Base-by-base conservation (phyloP, 2,888 invertebrate genomes). In the Mellilla xanthometata region DNA sequence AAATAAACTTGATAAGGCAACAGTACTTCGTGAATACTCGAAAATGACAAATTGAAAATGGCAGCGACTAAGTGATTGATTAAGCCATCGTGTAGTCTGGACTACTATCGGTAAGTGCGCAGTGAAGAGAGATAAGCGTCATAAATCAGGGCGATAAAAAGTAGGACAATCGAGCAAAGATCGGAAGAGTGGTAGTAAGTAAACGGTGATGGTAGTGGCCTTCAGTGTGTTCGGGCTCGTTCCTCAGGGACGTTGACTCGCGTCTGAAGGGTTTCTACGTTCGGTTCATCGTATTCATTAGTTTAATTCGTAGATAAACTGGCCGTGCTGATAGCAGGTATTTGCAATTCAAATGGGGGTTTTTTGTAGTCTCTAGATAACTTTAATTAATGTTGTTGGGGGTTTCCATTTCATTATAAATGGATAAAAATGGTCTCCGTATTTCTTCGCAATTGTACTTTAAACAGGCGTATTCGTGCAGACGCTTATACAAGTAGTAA, bases 131-230 rank as follows among this genome's bases (percentile, higher is more conserved):
- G 82, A 82, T 84, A 83, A 78, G 72, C 62, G 58, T 60, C 70
- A 81, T 85, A 81, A 84, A 84, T 85, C 81, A 80, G 62, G 44
- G 52, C 59, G 80, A 79, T 83, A 85, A 81, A 75, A 74, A 73
- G 62, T 70, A 54, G 62, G 62, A 64, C 66, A 68, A 61, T 49
- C 51, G 50, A 47, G 49, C 43, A 36, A 54, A 55, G 44, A 34
- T 35, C 45, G 12, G 27, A 33, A 23, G 34, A 35, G 31, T 56
- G 23, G 44, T 58, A 56, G 60, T 24, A 24, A 24, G 24, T 24
- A 24, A 24, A 13, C 15, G 54, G 48, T 59, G 58, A 60, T 67
- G 61, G 35, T n/a, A n/a, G n/a, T n/a, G n/a, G n/a, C 44, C 48
- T 45, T 44, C 35, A 53, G 34, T 46, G n/a, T n/a, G n/a, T n/a